Evolutionary conservation across 2,888 invertebrate genomes (phyloP).

Genomic region (Aplocera efformata): DNA sequence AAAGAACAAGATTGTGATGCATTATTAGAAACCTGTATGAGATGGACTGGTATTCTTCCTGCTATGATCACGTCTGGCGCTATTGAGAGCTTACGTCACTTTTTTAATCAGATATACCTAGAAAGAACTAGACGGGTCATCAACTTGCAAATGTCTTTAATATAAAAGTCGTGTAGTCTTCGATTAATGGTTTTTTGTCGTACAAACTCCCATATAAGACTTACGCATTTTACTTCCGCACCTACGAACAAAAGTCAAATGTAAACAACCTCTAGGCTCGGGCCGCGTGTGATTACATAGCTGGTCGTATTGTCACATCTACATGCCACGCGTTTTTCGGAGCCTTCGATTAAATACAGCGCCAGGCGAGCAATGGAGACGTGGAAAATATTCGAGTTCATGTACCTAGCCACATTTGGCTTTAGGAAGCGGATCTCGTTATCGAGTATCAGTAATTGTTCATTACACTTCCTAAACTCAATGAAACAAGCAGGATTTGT

Average conservation of each 20-base stretch:
- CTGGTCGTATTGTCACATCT: constrained; percentile 38
- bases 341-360: constrained; percentile 26
- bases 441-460: constrained; percentile 58
- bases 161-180: constrained; percentile 10
- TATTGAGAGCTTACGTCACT: constrained; percentile 6
- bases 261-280: constrained; percentile 73
- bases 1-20: constrained; percentile 22
- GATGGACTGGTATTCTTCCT: constrained; percentile 27
- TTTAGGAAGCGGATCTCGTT: constrained; percentile 71
- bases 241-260: constrained; percentile 73
- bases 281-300: constrained; percentile 50
- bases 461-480: constrained; percentile 68
- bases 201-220: constrained; percentile 52
- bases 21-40: constrained; percentile 24
- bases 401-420: constrained; percentile 32
- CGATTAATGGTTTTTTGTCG: constrained; percentile 23
- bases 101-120: constrained; percentile 2
- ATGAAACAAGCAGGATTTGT: constrained; percentile 63
- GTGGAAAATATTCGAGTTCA: constrained; percentile 22
- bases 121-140: constrained; percentile 7
- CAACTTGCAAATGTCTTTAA: constrained; percentile 7
- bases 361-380: constrained; percentile 24
- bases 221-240: constrained; percentile 70
- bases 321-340: constrained; percentile 41
- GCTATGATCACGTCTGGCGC: constrained; percentile 11